A percentile compares a stretch with the other conserved stretches of the same genome.
Evolutionary conservation across 1,140 invertebrate species (phyloP).

Genomic region (Rhyzopertha dominica): DNA sequence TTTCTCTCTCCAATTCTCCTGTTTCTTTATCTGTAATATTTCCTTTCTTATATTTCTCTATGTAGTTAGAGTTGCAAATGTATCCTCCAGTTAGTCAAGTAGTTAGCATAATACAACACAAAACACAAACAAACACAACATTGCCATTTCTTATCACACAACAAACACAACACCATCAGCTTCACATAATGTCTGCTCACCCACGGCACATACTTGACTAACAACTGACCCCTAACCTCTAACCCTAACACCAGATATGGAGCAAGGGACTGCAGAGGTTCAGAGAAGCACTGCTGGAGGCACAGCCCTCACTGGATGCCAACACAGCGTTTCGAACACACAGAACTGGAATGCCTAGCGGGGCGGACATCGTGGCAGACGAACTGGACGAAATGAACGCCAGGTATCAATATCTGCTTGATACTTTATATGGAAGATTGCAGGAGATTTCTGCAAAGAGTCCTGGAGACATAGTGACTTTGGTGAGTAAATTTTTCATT

Average conservation of each 20-base stretch:
- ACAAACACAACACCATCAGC: slow-evolving; percentile 23
- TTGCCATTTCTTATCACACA: too few species aligned
- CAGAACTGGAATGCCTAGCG: slow-evolving; percentile 43
- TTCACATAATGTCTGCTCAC: slow-evolving; percentile 23
- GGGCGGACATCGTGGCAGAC: slow-evolving; percentile 75
- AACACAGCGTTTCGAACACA: slow-evolving; percentile 43
- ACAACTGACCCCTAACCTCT: slow-evolving; percentile 43
- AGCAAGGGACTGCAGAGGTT: slow-evolving; percentile 63
- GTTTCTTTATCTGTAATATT: too few species aligned
- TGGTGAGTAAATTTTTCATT: slow-evolving; percentile 53
- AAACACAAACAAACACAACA: too few species aligned
- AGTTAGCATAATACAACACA: too few species aligned
- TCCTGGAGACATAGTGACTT: slow-evolving; percentile 57
- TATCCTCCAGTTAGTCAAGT: too few species aligned
- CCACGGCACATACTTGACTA: slow-evolving; percentile 39
- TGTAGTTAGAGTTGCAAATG: too few species aligned
- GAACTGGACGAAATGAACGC: slow-evolving; percentile 84
- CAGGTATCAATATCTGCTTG: slow-evolving; percentile 71
- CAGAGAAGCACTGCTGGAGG: slow-evolving; percentile 78
- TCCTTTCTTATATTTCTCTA: too few species aligned
- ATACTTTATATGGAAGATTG: slow-evolving; percentile 63
- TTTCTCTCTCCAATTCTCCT: too few species aligned
- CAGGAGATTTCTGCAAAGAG: slow-evolving; percentile 55
- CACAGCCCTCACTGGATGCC: slow-evolving; percentile 76
- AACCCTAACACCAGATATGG: slow-evolving; percentile 56